These are phyloP conservation scores for Fukomys damarensis DNA, from an alignment of 2,113 vertebrate species.

Conservation along the genomic window DNA sequence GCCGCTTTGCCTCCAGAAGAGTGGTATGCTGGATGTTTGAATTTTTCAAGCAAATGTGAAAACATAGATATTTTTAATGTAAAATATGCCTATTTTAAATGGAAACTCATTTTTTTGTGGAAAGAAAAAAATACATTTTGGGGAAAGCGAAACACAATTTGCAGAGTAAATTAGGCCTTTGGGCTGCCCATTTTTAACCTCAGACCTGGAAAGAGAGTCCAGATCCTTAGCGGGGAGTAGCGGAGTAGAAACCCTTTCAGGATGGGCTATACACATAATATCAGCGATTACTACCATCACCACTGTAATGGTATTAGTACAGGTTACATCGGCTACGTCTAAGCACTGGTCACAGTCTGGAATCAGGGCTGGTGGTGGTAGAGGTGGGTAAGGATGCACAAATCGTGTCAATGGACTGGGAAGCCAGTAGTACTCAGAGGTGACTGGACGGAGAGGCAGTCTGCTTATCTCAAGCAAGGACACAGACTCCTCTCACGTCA, in stretches of 20 bases:
- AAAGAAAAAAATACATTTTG: not conserved
- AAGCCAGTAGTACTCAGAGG: not conserved
- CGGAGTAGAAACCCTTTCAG: not conserved
- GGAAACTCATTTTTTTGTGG: not conserved
- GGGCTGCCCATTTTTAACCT: conserved; percentile 38
- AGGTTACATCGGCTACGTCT: not conserved
- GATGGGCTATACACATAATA: not conserved
- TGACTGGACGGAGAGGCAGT: not conserved
- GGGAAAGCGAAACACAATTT: not conserved
- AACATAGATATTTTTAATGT: not conserved
- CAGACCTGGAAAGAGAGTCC: conserved; percentile 23
- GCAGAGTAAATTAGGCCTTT: conserved; percentile 20
- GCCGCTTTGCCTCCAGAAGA: not conserved
- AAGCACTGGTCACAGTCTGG: not conserved
- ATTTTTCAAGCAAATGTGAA: not conserved
- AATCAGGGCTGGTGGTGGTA: accelerated
- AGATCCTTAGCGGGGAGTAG: not conserved
- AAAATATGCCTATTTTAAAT: conserved; percentile 15
- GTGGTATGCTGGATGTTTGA: accelerated
- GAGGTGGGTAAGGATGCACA: not conserved
- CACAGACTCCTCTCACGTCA: not conserved
- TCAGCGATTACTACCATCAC: not conserved
- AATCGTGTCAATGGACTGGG: not conserved
- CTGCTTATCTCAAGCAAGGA: not conserved
- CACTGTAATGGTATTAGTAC: accelerated